Conservation (phyloP, 2,113 vertebrate species). For the Empidonax alnorum region DNA sequence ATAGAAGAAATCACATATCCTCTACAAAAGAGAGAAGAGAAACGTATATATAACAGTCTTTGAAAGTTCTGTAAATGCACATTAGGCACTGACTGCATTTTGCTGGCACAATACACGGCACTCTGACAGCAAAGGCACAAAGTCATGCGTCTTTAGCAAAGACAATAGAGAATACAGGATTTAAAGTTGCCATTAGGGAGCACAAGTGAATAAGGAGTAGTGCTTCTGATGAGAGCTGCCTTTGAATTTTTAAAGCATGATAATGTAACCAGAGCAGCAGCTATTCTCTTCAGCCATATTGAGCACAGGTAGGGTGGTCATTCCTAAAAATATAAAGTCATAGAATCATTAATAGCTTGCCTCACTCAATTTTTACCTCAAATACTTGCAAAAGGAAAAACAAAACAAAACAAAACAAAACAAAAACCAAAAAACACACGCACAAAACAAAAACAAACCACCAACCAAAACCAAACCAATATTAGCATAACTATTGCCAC, state of each 20-base stretch:
- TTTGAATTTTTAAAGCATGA: background rate
- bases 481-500: background rate
- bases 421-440: no score
- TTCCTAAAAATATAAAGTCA: background rate
- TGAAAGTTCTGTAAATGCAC: constrained; percentile 23
- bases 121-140: constrained; percentile 4
- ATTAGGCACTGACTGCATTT: background rate
- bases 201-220: constrained; percentile 51
- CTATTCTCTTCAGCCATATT: background rate
- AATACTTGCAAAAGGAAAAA: background rate
- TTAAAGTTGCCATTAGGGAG: constrained; percentile 55
- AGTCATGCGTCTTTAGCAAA: constrained; percentile 13
- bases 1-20: constrained; percentile 8
- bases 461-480: background rate
- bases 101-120: background rate
- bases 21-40: background rate
- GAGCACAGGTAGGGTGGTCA: background rate
- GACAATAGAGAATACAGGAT: constrained; percentile 42
- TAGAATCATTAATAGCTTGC: background rate
- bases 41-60: background rate
- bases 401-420: accelerated
- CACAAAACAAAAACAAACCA: no score
- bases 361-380: background rate
- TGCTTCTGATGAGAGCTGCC: background rate
- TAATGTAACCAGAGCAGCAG: background rate